Evolutionary conservation across 2,888 invertebrate genomes (phyloP), one percentile per base, ranked within the genome.

Genomic region (Hyles lineata): DNA sequence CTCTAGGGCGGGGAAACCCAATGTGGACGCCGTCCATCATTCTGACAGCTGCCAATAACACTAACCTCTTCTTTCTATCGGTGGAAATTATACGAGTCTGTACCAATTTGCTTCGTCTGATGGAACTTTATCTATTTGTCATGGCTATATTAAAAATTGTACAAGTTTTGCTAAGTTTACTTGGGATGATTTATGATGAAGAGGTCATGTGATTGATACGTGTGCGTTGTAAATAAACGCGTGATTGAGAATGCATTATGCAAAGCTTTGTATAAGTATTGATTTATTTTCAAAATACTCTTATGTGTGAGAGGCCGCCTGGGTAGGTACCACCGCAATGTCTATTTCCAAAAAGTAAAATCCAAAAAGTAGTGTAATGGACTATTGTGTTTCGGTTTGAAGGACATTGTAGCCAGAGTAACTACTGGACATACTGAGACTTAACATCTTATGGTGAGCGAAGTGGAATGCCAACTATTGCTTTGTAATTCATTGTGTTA

Each of bases 41-140:
- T 80, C 79, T 81, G 88, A 88, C 89, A 89, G 87, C 87, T 91
- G 91, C 85, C 91, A 90, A 90, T 90, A 89, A 83, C 90, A 90
- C 82, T 86, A 85, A 86, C 87, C 85, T 90, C 86, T 85, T 86
- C 86, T 85, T 85, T 83, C 83, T 85, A 85, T 85, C 80, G 78
- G 80, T 81, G 80, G 82, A 85, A 88, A 82, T 83, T 81, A 79
- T 77, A 76, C 71, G 72, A 76, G 75, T 77, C 69, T 72, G 70
- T 74, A 72, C 71, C 76, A 79, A 79, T 80, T 78, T 79, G 74
- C 70, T 71, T 74, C 71, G 75, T 73, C 72, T 71, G 80, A 80
- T 78, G 76, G 76, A 76, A 67, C 67, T 79, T 80, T 76, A 74
- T 74, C 60, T 59, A 25, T 71, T 60, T 71, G 71, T 71, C 60